A percentile compares a stretch with the other conserved stretches of the same genome.
phyloP scores from a whole-genome alignment of 2,797 vertebrate species.

The Neopelma chrysocephalum region DNA sequence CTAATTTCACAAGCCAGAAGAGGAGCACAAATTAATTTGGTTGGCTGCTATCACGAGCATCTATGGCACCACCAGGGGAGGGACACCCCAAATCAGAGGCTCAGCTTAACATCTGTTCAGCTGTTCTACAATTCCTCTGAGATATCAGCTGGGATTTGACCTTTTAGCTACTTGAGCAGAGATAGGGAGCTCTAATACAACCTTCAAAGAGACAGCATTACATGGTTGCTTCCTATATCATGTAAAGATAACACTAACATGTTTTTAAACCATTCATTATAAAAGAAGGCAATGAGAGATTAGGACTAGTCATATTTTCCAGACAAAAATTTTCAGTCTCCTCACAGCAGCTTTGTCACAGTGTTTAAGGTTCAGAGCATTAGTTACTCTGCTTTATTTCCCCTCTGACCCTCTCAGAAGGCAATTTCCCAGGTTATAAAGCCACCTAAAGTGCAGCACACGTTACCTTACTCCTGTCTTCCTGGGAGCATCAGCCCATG shows the following conservation, averaged over 20 bases:
- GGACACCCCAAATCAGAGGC: neutral
- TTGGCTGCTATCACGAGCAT: neutral
- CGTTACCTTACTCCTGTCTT: neutral
- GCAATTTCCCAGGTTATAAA: neutral
- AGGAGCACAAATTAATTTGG: neutral
- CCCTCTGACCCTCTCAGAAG: neutral
- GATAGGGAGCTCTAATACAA: neutral
- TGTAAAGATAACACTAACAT: neutral
- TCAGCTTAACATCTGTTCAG: neutral
- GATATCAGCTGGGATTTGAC: neutral
- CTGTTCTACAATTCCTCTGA: neutral
- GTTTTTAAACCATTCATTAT: neutral
- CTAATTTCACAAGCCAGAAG: neutral
- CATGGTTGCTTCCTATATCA: neutral
- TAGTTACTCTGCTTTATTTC: neutral
- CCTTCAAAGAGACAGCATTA: neutral
- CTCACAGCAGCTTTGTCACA: neutral
- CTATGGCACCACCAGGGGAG: neutral
- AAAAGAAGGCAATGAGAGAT: neutral
- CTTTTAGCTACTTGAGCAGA: neutral
- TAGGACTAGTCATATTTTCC: neutral
- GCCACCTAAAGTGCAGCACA: rapidly evolving
- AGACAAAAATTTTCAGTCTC: neutral
- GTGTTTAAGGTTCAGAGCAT: neutral
- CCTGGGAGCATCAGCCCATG: neutral